Percentiles rank a stretch among this genome's conserved stretches.
Conservation (phyloP, 2,888 invertebrate genomes). For the Slavum lentiscoides region DNA sequence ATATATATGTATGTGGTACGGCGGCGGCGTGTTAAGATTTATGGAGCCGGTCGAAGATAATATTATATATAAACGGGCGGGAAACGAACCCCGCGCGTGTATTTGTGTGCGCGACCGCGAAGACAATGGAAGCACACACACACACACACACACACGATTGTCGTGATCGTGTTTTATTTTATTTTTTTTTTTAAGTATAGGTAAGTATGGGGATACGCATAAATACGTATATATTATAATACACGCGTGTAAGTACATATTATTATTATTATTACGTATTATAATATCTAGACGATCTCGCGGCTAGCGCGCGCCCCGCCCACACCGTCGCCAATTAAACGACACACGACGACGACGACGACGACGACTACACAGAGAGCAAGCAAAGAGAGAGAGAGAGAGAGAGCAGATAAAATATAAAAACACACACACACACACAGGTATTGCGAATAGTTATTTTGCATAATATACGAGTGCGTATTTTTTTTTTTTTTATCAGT, state of each 20-base stretch:
- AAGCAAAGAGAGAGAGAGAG: no score
- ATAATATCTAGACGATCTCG: slow-evolving; percentile 43
- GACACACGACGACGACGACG: slow-evolving; percentile 6
- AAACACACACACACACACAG: neutral
- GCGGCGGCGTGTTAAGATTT: slow-evolving; percentile 35
- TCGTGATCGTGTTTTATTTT: slow-evolving; percentile 44
- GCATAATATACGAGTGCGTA: slow-evolving; percentile 15
- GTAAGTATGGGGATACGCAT: neutral
- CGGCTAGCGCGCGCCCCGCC: slow-evolving; percentile 51
- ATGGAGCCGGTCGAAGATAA: slow-evolving; percentile 15
- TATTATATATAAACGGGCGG: slow-evolving; percentile 22
- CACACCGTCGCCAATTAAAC: slow-evolving; percentile 51
- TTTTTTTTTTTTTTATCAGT: neutral
- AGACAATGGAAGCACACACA: slow-evolving; percentile 46
- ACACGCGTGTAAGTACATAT: neutral
- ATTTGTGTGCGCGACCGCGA: neutral
- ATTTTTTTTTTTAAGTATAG: neutral
- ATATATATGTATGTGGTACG: neutral
- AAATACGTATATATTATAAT: neutral
- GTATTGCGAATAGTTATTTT: slow-evolving; percentile 21
- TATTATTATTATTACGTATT: slow-evolving; percentile 20
- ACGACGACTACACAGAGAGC: no score
- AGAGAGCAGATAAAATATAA: neutral
- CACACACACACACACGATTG: slow-evolving; percentile 39
- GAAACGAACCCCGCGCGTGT: slow-evolving; percentile 15